A percentile compares a stretch with the other conserved stretches of the same genome.
Conservation (phyloP, 2,113 vertebrate genomes). For the Myotis yumanensis region DNA sequence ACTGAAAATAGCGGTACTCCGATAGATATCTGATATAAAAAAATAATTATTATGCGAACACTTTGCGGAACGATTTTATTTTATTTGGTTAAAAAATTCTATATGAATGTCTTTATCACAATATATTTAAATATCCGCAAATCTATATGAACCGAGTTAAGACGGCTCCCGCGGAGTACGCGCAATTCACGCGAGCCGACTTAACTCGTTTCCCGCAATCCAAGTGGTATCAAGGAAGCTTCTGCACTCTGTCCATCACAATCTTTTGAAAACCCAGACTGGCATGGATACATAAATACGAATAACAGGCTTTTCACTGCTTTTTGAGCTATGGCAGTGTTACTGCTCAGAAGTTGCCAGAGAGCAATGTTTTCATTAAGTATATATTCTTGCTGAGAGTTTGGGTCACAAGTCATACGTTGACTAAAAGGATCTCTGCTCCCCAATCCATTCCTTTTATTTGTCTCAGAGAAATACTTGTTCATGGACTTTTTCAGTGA, state of each 20-base stretch:
- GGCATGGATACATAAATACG: background rate
- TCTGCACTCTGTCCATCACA: background rate
- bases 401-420: constrained; percentile 1
- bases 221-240: background rate
- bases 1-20: no score
- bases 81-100: no score
- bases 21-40: no score
- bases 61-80: no score
- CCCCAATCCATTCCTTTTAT: background rate
- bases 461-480: constrained; percentile 28
- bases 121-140: no score
- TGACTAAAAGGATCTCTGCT: constrained; percentile 33
- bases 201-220: no score
- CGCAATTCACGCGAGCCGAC: no score
- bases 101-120: no score
- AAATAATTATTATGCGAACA: no score
- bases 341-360: constrained; percentile 23
- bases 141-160: no score
- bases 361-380: background rate
- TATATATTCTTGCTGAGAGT: background rate
- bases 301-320: background rate
- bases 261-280: constrained; percentile 36
- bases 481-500: background rate
- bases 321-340: background rate
- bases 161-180: no score